Evolutionary conservation across 1,140 invertebrate genomes (phyloP).

Genomic region (Heliconius melpomene): DNA sequence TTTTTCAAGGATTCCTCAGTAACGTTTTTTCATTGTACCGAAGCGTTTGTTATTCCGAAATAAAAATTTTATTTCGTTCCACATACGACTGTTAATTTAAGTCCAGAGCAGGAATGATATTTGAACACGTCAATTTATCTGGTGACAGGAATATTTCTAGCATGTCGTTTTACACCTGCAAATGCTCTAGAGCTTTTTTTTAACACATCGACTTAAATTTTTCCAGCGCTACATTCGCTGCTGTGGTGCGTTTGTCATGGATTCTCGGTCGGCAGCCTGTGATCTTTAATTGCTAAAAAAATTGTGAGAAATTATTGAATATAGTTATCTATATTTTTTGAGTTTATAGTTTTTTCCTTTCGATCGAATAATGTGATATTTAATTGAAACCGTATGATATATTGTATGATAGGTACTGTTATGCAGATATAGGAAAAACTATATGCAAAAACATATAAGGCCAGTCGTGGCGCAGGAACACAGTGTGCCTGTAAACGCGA

Average conservation of each 20-base stretch:
- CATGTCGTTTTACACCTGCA: slow-evolving; percentile 26
- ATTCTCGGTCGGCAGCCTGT: slow-evolving; percentile 14
- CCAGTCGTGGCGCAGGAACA: no score
- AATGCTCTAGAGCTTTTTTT: slow-evolving; percentile 26
- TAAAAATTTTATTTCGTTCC: slow-evolving; percentile 39
- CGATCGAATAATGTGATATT: no score
- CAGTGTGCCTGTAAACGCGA: no score
- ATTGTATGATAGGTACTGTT: no score
- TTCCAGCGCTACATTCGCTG: slow-evolving; percentile 22
- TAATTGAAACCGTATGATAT: no score
- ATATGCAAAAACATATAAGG: no score
- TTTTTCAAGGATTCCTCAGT: not conserved
- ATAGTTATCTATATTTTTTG: not conserved
- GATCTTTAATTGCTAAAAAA: slow-evolving; percentile 23
- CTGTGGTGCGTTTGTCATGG: slow-evolving; percentile 12
- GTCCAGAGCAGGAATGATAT: slow-evolving; percentile 44
- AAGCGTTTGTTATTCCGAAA: slow-evolving; percentile 36
- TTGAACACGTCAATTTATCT: slow-evolving; percentile 44
- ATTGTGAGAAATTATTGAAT: not conserved
- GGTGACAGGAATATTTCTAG: slow-evolving; percentile 34
- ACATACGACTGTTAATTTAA: slow-evolving; percentile 42
- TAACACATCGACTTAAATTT: slow-evolving; percentile 8
- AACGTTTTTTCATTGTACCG: slow-evolving; percentile 17
- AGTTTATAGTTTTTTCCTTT: no score
- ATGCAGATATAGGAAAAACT: no score